These are phyloP conservation scores for Tineola bisselliella DNA, from an alignment of 2,888 invertebrate species.

Conservation along the genomic window DNA sequence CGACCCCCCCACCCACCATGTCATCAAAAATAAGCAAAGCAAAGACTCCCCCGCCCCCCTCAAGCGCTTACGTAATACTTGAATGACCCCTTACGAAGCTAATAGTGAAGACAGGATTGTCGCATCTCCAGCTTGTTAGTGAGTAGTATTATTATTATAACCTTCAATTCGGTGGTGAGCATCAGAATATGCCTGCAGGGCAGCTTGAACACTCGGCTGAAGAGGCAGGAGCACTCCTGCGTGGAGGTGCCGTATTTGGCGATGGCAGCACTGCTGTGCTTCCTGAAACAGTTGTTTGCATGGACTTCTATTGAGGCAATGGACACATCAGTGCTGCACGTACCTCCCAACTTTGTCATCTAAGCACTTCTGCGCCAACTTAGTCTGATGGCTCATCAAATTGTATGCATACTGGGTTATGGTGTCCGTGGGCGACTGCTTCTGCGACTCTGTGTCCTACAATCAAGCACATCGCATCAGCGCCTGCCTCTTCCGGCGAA, in stretches of 20 bases:
- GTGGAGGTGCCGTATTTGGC: slow-evolving; percentile 62
- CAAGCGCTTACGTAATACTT: too few relatives aligned
- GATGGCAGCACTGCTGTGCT: slow-evolving; percentile 56
- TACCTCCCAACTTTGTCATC: slow-evolving; percentile 57
- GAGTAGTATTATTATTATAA: too few relatives aligned
- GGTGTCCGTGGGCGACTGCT: slow-evolving; percentile 60
- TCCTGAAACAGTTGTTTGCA: slow-evolving; percentile 32
- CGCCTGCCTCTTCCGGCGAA: too few relatives aligned
- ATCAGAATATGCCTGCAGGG: slow-evolving; percentile 61
- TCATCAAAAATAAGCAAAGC: too few relatives aligned
- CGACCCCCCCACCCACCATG: too few relatives aligned
- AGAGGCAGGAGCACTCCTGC: slow-evolving; percentile 60
- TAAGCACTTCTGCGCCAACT: slow-evolving; percentile 55
- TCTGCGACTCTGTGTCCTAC: slow-evolving; percentile 57
- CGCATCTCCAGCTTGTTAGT: too few relatives aligned
- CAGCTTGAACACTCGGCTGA: slow-evolving; percentile 60
- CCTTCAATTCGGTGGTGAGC: slow-evolving; percentile 61
- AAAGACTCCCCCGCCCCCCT: too few relatives aligned
- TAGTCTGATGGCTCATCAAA: slow-evolving; percentile 60
- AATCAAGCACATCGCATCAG: background rate
- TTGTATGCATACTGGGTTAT: slow-evolving; percentile 64
- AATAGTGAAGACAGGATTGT: too few relatives aligned
- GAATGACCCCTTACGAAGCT: too few relatives aligned
- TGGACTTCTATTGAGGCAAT: too few relatives aligned
- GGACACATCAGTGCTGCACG: too few relatives aligned